phyloP scores from a whole-genome alignment of 2,797 vertebrate species.

The Echiichthys vipera region DNA sequence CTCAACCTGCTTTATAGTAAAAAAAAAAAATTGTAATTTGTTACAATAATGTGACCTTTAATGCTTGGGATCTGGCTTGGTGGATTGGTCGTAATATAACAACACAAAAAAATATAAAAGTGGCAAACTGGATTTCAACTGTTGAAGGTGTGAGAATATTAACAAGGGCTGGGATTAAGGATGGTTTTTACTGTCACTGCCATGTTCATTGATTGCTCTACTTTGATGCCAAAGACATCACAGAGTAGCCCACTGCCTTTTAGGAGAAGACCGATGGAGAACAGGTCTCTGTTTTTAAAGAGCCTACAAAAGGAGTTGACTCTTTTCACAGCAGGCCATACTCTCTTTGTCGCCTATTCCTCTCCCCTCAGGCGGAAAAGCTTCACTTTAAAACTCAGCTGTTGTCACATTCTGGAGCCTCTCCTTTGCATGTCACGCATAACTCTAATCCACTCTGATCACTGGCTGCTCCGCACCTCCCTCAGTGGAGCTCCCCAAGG shows the following conservation, averaged over 20 bases:
- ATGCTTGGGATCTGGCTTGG: not conserved
- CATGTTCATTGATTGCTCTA: constrained; percentile 22
- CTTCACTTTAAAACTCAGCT: constrained; percentile 79
- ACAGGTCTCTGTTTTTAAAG: constrained; percentile 48
- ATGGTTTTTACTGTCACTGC: constrained; percentile 17
- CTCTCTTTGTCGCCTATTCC: constrained; percentile 55
- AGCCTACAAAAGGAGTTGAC: constrained; percentile 59
- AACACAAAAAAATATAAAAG: not conserved
- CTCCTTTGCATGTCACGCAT: constrained; percentile 82
- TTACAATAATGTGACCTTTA: not conserved
- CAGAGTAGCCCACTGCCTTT: constrained; percentile 12
- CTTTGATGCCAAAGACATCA: constrained; percentile 20
- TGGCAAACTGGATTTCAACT: not conserved
- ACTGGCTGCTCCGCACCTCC: constrained; percentile 66
- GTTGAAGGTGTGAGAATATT: not conserved
- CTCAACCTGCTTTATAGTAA: too few species aligned
- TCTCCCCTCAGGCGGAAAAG: constrained; percentile 68
- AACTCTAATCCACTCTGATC: constrained; percentile 82
- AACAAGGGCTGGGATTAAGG: constrained; percentile 8
- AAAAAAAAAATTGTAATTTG: too few species aligned
- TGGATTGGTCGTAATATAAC: not conserved
- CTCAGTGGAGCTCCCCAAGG: constrained; percentile 48
- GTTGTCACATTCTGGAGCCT: constrained; percentile 81
- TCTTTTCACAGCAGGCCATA: constrained; percentile 46
- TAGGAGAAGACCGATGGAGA: constrained; percentile 26